Evolutionary conservation across 2,113 vertebrate species (phyloP).

Genomic region (Odocoileus hemionus): DNA sequence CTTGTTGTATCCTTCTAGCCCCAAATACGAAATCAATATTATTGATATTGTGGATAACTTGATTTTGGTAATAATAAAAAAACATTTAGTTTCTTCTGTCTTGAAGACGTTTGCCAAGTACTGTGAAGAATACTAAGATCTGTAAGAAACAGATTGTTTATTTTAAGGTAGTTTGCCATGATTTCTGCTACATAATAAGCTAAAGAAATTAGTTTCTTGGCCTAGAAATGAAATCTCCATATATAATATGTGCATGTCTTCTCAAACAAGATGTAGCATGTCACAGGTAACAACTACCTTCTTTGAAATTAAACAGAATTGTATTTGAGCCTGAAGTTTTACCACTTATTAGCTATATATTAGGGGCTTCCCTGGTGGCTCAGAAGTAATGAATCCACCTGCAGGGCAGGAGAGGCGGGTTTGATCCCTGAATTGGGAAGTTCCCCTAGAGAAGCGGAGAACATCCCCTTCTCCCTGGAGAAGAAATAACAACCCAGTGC

Average conservation of each 20-base stretch:
- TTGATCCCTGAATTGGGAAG: not conserved
- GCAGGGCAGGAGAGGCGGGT: not conserved
- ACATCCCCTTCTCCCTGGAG: not conserved
- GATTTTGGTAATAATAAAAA: not conserved
- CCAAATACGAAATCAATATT: not conserved
- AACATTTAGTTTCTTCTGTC: not conserved
- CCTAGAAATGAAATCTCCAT: not conserved
- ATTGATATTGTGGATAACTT: not conserved
- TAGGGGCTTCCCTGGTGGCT: not conserved
- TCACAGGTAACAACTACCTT: not conserved
- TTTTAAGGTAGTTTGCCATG: not conserved
- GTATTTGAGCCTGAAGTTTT: not conserved
- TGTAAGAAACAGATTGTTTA: not conserved
- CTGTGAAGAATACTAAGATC: not conserved
- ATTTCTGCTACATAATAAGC: slow-evolving; percentile 28
- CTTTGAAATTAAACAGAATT: not conserved
- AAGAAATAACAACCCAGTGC: not conserved
- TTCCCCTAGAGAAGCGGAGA: not conserved
- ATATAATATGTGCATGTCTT: not conserved
- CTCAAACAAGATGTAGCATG: not conserved
- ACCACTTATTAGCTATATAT: not conserved
- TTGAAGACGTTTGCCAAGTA: not conserved
- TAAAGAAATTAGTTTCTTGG: not conserved
- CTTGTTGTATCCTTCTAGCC: not conserved
- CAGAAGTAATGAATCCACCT: not conserved